These are phyloP conservation scores for Murina feae DNA, from an alignment of 2,113 vertebrate species.

Conservation along the genomic window DNA sequence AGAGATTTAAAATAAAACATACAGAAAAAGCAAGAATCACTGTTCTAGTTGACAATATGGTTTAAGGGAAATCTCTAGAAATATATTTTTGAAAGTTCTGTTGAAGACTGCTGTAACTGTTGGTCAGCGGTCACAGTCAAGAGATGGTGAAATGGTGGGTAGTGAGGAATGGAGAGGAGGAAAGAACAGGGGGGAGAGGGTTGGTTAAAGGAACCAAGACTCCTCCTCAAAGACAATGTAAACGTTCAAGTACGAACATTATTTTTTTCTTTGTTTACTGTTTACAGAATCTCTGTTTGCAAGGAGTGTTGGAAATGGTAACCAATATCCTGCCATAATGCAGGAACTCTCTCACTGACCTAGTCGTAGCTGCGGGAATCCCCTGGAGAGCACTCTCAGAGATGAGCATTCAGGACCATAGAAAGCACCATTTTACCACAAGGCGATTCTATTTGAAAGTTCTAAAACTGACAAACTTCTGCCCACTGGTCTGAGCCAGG, in stretches of 20 bases:
- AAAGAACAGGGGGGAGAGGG: neutral
- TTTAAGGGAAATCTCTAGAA: neutral
- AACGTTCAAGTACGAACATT: neutral
- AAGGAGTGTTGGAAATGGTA: neutral
- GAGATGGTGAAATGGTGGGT: neutral
- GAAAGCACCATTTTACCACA: neutral
- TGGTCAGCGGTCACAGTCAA: neutral
- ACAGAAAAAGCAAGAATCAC: neutral
- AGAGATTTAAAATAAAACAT: neutral
- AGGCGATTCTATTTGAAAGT: neutral
- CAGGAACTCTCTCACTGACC: neutral
- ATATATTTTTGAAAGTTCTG: neutral
- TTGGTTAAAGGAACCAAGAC: neutral
- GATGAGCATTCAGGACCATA: accelerated
- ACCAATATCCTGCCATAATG: neutral
- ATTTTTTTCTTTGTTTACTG: neutral
- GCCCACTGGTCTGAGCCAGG: neutral
- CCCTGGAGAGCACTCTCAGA: neutral
- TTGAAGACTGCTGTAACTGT: neutral
- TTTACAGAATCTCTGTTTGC: neutral
- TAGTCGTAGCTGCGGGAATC: neutral
- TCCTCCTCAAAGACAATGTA: neutral
- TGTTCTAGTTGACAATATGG: neutral
- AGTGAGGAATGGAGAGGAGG: neutral
- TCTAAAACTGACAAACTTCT: neutral